Evolutionary conservation across 2,113 vertebrate genomes (phyloP).

Genomic region (Cinclus mexicanus): DNA sequence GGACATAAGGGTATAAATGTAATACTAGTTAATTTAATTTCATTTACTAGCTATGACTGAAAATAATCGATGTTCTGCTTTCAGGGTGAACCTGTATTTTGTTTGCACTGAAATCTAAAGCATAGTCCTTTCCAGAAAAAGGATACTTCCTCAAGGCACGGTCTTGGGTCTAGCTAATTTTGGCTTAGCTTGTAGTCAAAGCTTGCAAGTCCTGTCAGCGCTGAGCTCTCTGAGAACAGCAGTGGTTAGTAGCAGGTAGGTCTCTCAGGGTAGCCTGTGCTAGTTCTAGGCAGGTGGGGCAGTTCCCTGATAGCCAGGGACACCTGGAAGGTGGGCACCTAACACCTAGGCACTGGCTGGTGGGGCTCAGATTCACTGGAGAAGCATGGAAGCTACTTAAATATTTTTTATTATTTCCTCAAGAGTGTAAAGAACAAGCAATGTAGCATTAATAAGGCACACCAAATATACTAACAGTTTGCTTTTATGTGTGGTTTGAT

Average conservation of each 20-base stretch:
- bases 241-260: background rate
- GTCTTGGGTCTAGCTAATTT: background rate
- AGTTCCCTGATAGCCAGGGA: background rate
- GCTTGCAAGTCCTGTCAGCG: background rate
- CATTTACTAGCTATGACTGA: background rate
- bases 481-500: background rate
- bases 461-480: background rate
- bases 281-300: background rate
- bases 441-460: background rate
- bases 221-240: background rate
- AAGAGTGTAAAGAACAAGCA: background rate
- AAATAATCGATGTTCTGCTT: background rate
- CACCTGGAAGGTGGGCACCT: background rate
- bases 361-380: background rate
- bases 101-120: background rate
- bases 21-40: background rate
- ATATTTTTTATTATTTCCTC: background rate
- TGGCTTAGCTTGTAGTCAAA: fast-evolving
- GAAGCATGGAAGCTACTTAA: background rate
- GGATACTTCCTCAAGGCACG: fast-evolving
- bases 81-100: background rate
- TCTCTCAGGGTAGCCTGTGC: background rate
- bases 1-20: background rate
- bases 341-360: background rate
- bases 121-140: background rate